Percentiles rank a stretch among this genome's conserved stretches.
Conservation (phyloP, 2,888 invertebrate species). For the Drosophila kanekoi region DNA sequence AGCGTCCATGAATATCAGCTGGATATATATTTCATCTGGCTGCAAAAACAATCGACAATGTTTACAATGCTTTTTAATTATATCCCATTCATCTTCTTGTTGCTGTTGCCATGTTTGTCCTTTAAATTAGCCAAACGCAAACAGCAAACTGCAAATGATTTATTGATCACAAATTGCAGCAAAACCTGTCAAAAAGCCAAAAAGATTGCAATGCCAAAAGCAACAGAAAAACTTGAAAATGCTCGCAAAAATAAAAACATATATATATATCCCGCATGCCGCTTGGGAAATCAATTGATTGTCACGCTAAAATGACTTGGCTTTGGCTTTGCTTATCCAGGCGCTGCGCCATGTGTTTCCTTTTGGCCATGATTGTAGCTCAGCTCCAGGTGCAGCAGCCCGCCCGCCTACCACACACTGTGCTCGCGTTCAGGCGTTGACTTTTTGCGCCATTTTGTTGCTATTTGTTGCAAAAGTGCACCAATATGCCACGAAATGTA, state of each 20-base stretch:
- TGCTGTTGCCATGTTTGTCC: background rate
- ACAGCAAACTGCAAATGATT: conserved; percentile 52
- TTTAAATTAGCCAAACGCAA: conserved; percentile 32
- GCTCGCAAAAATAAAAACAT: background rate
- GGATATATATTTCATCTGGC: conserved; percentile 11
- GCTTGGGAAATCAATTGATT: conserved; percentile 79
- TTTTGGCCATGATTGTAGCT: conserved; percentile 37
- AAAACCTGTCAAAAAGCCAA: conserved; percentile 18
- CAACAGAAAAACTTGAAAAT: conserved; percentile 11
- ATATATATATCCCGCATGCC: conserved; percentile 46
- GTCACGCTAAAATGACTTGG: conserved; percentile 74
- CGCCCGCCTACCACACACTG: conserved; percentile 61
- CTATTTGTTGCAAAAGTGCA: conserved; percentile 51
- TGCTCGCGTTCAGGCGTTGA: conserved; percentile 26
- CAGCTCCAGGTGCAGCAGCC: conserved; percentile 8
- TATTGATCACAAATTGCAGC: conserved; percentile 41
- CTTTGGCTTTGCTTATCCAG: conserved; percentile 36
- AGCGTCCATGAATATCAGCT: conserved; percentile 17
- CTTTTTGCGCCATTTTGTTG: conserved; percentile 46
- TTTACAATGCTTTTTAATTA: conserved; percentile 12
- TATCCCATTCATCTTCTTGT: background rate
- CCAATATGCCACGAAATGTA: conserved; percentile 76
- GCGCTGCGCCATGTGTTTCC: conserved; percentile 48
- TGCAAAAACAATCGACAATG: conserved; percentile 12
- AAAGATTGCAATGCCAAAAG: conserved; percentile 16